Conservation (phyloP, 2,797 vertebrate species). For the Eulemur coronatus region DNA sequence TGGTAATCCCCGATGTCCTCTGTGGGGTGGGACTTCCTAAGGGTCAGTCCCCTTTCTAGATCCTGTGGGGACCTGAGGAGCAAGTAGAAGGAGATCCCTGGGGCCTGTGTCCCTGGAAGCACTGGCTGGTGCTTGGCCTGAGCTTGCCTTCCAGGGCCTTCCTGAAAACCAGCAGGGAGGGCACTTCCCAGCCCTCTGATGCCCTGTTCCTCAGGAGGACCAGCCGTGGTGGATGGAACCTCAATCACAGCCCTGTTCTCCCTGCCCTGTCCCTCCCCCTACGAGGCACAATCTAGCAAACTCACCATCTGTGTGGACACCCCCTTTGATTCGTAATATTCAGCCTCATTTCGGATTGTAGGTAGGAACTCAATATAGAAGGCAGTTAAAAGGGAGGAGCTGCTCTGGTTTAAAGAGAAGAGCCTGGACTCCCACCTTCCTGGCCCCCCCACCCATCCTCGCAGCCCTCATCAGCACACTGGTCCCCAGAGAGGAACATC, state of each 20-base stretch:
- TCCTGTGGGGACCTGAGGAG: not conserved
- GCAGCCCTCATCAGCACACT: too few species aligned
- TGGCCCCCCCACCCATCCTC: not conserved
- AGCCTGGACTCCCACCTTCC: not conserved
- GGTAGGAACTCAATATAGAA: not conserved
- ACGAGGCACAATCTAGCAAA: not conserved
- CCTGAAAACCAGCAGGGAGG: not conserved
- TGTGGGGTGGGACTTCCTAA: not conserved
- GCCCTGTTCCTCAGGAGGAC: not conserved
- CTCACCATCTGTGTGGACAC: not conserved
- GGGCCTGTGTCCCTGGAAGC: not conserved
- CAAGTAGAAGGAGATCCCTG: not conserved
- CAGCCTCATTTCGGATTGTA: not conserved
- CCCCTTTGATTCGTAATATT: not conserved
- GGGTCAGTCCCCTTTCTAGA: not conserved
- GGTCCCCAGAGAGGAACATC: not conserved
- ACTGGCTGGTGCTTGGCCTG: not conserved
- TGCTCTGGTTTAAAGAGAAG: not conserved
- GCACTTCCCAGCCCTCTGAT: not conserved
- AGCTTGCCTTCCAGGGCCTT: not conserved
- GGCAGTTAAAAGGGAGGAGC: not conserved
- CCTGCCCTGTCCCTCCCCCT: too few species aligned
- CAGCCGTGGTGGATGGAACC: rapidly evolving
- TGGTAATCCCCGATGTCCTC: not conserved
- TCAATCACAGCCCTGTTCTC: not conserved